A percentile compares a stretch with the other conserved stretches of the same genome.
Conservation (phyloP, 2,888 invertebrate species). For the Ceraclea dissimilis region DNA sequence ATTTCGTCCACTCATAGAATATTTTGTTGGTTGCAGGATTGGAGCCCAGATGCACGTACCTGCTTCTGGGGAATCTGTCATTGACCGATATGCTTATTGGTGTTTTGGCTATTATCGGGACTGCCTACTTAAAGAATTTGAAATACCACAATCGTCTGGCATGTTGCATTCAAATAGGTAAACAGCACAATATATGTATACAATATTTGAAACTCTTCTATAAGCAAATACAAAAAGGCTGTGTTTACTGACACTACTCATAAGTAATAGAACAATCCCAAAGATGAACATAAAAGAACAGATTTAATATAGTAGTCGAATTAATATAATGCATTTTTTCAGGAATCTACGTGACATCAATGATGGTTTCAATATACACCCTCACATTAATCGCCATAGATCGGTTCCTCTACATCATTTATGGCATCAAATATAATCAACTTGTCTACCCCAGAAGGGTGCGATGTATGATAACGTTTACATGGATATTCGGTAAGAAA, state of each 20-base stretch:
- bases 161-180: slow-evolving; percentile 40
- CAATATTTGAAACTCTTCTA: no score
- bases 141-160: slow-evolving; percentile 33
- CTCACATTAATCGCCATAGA: slow-evolving; percentile 57
- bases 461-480: slow-evolving; percentile 45
- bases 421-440: slow-evolving; percentile 55
- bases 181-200: no score
- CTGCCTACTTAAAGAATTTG: slow-evolving; percentile 34
- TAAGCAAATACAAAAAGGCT: no score
- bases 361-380: slow-evolving; percentile 56
- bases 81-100: slow-evolving; percentile 57
- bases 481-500: slow-evolving; percentile 50
- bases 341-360: slow-evolving; percentile 26
- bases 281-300: no score
- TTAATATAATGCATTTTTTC: neutral
- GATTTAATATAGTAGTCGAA: neutral
- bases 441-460: slow-evolving; percentile 54
- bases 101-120: slow-evolving; percentile 49
- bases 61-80: slow-evolving; percentile 58
- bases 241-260: no score
- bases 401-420: slow-evolving; percentile 56
- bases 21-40: slow-evolving; percentile 49
- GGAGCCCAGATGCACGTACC: slow-evolving; percentile 55
- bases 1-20: no score
- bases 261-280: no score